Base-by-base conservation (phyloP, 2,888 invertebrate genomes). In the Trachelus stipa region DNA sequence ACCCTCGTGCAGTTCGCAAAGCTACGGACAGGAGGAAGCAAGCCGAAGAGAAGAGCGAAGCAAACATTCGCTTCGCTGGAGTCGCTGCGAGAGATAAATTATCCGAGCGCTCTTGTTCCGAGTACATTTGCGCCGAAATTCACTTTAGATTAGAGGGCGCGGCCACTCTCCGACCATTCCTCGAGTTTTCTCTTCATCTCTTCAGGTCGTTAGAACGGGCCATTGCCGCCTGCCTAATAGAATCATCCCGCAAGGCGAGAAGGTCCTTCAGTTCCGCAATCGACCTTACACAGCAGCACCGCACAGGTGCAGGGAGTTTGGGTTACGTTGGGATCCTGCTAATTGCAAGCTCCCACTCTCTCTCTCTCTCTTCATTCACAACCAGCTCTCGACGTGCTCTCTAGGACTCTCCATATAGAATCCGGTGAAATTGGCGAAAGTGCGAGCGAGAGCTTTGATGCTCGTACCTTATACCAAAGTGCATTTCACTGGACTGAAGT, bases 101-200 rank as follows among this genome's bases (percentile, higher is more conserved):
- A 40, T 40, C 40, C 40, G 40, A 15, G 40, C 40, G 40, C 40
- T 40, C 40, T 69, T 69, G 75, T 73, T 78, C 73, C 75, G 78
- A 88, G 88, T 88, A 80, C 85, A 56, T 83, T 83, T 82, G 73
- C 83, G 80, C 81, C 84, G 81, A 88, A 87, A 89, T 89, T 88
- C 89, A 87, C 88, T 87, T 88, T 87, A 83, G 86, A 86, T 87
- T 87, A 85, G 87, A 86, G 81, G 30, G 74, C 73, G 77, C 78
- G 81, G 80, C 80, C 79, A 82, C 83, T 81, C 82, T 81, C 40
- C 69, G 69, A 69, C 80, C 83, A 82, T 80, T 81, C 84, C 82
- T 84, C 83, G 84, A 85, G 83, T 88, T 88, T 88, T 84, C 85
- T 85, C 84, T 84, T 84, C 84, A 82, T 84, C 85, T 85, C 84